These are phyloP conservation scores for Cherax quadricarinatus DNA, from an alignment of 1,140 invertebrate genomes.

Conservation along the genomic window DNA sequence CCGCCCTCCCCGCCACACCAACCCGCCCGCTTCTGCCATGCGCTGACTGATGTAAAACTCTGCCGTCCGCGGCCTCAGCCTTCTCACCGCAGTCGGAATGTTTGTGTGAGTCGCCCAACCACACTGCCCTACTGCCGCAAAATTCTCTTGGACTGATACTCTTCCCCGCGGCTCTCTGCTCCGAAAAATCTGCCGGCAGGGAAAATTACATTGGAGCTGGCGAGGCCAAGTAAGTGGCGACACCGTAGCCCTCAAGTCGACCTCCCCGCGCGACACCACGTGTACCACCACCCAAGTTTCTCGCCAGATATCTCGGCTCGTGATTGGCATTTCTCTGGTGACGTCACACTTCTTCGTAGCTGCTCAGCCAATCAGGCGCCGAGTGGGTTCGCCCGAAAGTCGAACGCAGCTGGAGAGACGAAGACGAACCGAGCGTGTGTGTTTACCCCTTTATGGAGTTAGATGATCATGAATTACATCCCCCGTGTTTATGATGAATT, in stretches of 20 bases:
- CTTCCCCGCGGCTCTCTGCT: constrained; percentile 9
- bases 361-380: constrained; percentile 69
- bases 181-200: constrained; percentile 38
- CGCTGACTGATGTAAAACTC: constrained; percentile 70
- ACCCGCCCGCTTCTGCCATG: constrained; percentile 61
- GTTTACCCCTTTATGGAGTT: constrained; percentile 67
- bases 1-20: background rate
- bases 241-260: constrained; percentile 64
- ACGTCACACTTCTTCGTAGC: constrained; percentile 70
- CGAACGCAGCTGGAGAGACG: constrained; percentile 60
- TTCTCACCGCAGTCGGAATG: constrained; percentile 69
- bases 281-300: constrained; percentile 66
- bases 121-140: constrained; percentile 69
- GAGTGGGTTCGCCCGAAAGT: constrained; percentile 62
- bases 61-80: constrained; percentile 62
- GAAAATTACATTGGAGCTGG: constrained; percentile 36
- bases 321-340: constrained; percentile 70
- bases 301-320: constrained; percentile 70
- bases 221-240: constrained; percentile 65
- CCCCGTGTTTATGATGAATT: constrained; percentile 56
- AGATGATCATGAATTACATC: constrained; percentile 57
- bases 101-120: constrained; percentile 70
- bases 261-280: constrained; percentile 67
- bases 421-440: constrained; percentile 62
- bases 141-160: constrained; percentile 68